Percentiles rank a stretch among this genome's conserved stretches.
phyloP scores from a whole-genome alignment of 2,888 invertebrate genomes.

The Amiota minor region DNA sequence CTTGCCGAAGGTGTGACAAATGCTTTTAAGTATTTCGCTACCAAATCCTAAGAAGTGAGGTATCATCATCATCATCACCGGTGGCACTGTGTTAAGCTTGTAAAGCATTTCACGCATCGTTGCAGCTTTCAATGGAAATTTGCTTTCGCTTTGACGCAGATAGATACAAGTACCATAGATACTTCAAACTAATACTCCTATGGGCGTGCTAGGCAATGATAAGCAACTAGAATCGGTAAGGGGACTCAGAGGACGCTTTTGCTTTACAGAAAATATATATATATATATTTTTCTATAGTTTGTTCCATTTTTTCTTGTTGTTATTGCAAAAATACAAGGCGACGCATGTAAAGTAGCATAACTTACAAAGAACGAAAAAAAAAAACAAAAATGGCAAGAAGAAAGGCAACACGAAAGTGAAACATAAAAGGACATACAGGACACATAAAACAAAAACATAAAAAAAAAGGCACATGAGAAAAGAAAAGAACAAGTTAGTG shows the following conservation, averaged over 20 bases:
- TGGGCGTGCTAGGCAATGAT: neutral
- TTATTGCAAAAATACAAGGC: slow-evolving; percentile 18
- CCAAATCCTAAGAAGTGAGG: slow-evolving; percentile 25
- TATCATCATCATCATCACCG: slow-evolving; percentile 24
- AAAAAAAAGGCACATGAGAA: slow-evolving; percentile 37
- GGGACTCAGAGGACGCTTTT: no score
- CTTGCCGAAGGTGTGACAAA: slow-evolving; percentile 59
- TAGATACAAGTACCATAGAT: neutral
- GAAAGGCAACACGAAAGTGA: slow-evolving; percentile 33
- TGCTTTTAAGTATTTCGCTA: slow-evolving; percentile 56
- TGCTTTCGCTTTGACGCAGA: slow-evolving; percentile 57
- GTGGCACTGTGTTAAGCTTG: slow-evolving; percentile 36
- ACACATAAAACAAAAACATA: slow-evolving; percentile 37
- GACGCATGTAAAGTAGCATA: slow-evolving; percentile 56
- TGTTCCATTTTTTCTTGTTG: no score
- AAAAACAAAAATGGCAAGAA: slow-evolving; percentile 40
- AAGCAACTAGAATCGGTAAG: no score
- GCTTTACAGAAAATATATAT: no score
- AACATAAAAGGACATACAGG: slow-evolving; percentile 10
- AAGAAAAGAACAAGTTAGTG: slow-evolving; percentile 48
- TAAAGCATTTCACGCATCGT: slow-evolving; percentile 67
- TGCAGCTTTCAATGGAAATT: slow-evolving; percentile 66
- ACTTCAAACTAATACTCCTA: slow-evolving; percentile 43
- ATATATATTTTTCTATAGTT: no score
- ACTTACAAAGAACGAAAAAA: slow-evolving; percentile 55